Evolutionary conservation across 37 sponge, comb jelly and placozoan genomes (phyloP).

Genomic region (Beroe forskalii): DNA sequence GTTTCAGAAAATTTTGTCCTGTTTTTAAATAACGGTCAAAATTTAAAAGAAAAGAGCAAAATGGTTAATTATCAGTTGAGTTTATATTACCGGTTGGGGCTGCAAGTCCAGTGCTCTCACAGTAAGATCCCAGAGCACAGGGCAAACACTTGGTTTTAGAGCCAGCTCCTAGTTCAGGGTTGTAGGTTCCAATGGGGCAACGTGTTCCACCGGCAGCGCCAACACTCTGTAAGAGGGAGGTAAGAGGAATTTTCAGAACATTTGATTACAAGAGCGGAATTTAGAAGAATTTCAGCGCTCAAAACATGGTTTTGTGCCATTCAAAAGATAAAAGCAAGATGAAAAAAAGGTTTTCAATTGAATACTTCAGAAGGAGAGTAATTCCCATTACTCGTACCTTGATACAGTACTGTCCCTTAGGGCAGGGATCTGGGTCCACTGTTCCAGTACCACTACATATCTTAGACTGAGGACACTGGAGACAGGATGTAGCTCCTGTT

Average conservation of each 20-base stretch:
- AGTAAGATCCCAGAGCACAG: background rate
- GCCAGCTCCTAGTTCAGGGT: constrained; percentile 38
- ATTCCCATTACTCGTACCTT: too few relatives aligned
- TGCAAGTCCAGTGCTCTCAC: background rate
- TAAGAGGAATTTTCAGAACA: too few relatives aligned
- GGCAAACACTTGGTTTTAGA: constrained; percentile 7
- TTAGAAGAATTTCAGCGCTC: too few relatives aligned
- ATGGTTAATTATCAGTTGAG: too few relatives aligned
- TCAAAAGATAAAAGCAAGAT: too few relatives aligned
- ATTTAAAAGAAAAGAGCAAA: too few relatives aligned
- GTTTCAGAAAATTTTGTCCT: too few relatives aligned
- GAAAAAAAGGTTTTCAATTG: too few relatives aligned
- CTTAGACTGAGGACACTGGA: constrained; percentile 1
- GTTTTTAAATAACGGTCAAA: too few relatives aligned
- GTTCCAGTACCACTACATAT: constrained; percentile 39
- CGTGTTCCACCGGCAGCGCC: constrained; percentile 27
- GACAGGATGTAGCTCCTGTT: background rate
- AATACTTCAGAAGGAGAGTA: too few relatives aligned
- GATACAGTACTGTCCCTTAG: constrained; percentile 37
- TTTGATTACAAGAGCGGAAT: too few relatives aligned
- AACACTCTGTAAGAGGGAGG: constrained; percentile 11
- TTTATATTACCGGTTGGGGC: background rate
- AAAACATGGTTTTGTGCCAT: too few relatives aligned
- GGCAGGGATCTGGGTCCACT: constrained; percentile 12
- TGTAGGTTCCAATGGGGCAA: constrained; percentile 59